Evolutionary conservation across 2,113 vertebrate species (phyloP), one percentile per base, ranked within the genome.

Genomic region (Madoqua kirkii): DNA sequence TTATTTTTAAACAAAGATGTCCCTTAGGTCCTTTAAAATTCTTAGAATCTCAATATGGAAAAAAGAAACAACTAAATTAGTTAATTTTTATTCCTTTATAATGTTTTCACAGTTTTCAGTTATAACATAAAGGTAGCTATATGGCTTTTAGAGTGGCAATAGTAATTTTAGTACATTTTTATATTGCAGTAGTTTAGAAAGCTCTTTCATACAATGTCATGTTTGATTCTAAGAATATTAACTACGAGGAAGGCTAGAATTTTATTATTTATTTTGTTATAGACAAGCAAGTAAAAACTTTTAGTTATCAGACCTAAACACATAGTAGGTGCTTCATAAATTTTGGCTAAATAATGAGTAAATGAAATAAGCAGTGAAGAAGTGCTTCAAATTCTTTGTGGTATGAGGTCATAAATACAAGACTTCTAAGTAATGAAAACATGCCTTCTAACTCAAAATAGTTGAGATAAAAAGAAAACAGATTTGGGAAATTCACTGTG

Each of bases 251-350:
- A 86, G 14, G 21, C 13, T 90, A 23, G 33, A 85, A 50, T 52
- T 82, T 93, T 82, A 43, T 40, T 43, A 27, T 43, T 40, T 74
- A 40, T 74, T 74, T 74, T 97, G 29, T 67, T 87, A 94, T 64
- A 96, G 95, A 96, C 95, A 98, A 98, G 96, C 87, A 98, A 96
- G 97, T 96, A n/a, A 95, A 97, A 84, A 4, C 5, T 71, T 79
- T 60, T 31, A 14, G 6, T 55, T 50, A 23, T 79, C 19, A 85
- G 48, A 60, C 5, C 11, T 33, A 29, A 76, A 33, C 60, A 54
- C 21, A 31, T 50, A 92, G n/a, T 91, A 67, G 27, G 7, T 59
- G 10, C 29, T 78, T 89, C 27, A 52, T 89, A 71, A 36, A 50
- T 71, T 25, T 88, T 84, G 48, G 40, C 36, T 93, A 55, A 82